Evolutionary conservation across 2,888 invertebrate species (phyloP).

Genomic region (Altica lythri): DNA sequence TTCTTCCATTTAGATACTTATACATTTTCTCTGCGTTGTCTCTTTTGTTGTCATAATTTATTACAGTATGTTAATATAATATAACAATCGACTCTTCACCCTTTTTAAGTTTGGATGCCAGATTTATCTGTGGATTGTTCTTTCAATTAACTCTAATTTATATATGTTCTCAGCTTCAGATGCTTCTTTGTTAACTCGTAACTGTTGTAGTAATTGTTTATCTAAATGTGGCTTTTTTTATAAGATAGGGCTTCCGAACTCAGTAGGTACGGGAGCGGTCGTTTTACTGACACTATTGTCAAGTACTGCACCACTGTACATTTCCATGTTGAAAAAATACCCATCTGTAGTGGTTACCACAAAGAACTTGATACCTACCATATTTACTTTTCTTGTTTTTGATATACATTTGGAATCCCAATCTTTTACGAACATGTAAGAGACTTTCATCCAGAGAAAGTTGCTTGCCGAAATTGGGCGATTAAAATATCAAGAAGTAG

Average conservation of each 20-base stretch:
- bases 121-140: no score
- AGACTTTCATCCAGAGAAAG: no score
- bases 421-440: constrained; percentile 10
- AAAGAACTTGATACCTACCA: constrained; percentile 22
- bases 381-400: constrained; percentile 22
- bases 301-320: constrained; percentile 18
- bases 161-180: no score
- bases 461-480: constrained; percentile 9
- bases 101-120: no score
- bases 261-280: constrained; percentile 10
- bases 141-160: no score
- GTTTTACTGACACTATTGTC: constrained; percentile 1
- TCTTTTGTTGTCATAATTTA: no score
- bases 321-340: constrained; percentile 20
- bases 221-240: constrained; percentile 17
- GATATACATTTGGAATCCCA: constrained; percentile 18
- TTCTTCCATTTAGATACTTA: constrained; percentile 16
- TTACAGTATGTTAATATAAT: no score
- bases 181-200: no score
- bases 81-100: no score
- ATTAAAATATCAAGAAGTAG: constrained; percentile 17
- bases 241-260: constrained; percentile 16
- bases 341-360: constrained; percentile 22
- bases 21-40: no score
- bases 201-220: no score